Base-by-base conservation (phyloP, 2,113 vertebrate genomes). In the Rana temporaria region DNA sequence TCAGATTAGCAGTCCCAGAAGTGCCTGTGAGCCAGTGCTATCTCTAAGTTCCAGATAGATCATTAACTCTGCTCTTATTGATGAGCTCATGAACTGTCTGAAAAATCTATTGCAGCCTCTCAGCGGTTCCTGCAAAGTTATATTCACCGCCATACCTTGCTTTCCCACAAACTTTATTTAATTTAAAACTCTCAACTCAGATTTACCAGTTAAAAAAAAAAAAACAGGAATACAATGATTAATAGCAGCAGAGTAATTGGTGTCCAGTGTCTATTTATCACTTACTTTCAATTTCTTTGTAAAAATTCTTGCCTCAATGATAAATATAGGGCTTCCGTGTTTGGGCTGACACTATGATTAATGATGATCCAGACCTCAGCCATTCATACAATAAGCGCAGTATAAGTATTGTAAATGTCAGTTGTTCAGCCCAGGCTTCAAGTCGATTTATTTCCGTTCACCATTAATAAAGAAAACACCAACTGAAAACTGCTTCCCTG, bases 271-370 rank as follows among this genome's bases (percentile, higher is more conserved):
- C 89, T 90, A 90, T 90, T 92, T 85, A 91, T 93, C 89, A 91
- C 38, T 75, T 68, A 24, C 83, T 24, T 74, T 89, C 86, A 70
- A 87, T 90, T 92, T 89, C 86, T 90, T 92, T 85, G 18, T 86
- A 87, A 88, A 89, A 79, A 68, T 86, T 87, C 85, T 80, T 88
- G 84, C 86, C 91, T 87, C 91, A 89, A 89, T 88, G 91, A 93
- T 91, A 92, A 91, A 87, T 62, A 86, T 71, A 89, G 84, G 85
- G 88, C 85, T 81, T 87, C 84, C 86, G 79, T 89, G 87, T 91
- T 87, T 87, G 84, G 87, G 82, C 80, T 79, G 89, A 90, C 91
- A 92, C 79, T 24, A 88, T 95, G 94, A 96, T 94, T 92, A 94
- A 97, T 89, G 89, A 86, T 85, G 85, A 90, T 90, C 88, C 90